A percentile compares a stretch with the other conserved stretches of the same genome.
Evolutionary conservation across 2,888 invertebrate genomes (phyloP).

Genomic region (Scaptomyza flava): DNA sequence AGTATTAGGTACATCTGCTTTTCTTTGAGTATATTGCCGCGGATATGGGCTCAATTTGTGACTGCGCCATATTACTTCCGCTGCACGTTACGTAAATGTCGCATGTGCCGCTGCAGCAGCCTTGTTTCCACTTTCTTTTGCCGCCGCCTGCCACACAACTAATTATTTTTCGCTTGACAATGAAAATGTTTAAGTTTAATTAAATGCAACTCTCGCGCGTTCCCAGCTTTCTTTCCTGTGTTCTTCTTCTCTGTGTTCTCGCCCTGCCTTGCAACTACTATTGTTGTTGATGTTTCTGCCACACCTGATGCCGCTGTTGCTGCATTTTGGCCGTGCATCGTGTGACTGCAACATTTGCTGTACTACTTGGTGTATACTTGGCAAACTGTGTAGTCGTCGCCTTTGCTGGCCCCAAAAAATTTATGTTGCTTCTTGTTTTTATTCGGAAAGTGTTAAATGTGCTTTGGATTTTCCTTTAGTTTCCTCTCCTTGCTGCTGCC

Average conservation of each 20-base stretch:
- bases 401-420: slow-evolving; percentile 47
- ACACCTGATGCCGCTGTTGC: slow-evolving; percentile 64
- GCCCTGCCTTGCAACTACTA: slow-evolving; percentile 2
- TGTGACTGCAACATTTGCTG: slow-evolving; percentile 51
- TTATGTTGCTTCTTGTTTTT: slow-evolving; percentile 73
- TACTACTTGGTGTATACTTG: slow-evolving; percentile 6
- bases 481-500: slow-evolving; percentile 22
- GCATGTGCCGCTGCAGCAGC: slow-evolving; percentile 60
- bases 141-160: slow-evolving; percentile 67
- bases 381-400: slow-evolving; percentile 24
- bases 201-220: slow-evolving; percentile 76
- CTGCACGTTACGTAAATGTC: slow-evolving; percentile 70
- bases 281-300: slow-evolving; percentile 40
- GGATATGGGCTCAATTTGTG: slow-evolving; percentile 53
- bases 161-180: slow-evolving; percentile 82
- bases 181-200: slow-evolving; percentile 82
- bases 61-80: slow-evolving; percentile 72
- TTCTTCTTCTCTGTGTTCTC: slow-evolving; percentile 1
- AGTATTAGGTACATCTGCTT: neutral
- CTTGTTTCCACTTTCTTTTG: slow-evolving; percentile 36
- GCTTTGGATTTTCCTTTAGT: slow-evolving; percentile 57
- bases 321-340: slow-evolving; percentile 37
- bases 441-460: slow-evolving; percentile 75
- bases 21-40: neutral
- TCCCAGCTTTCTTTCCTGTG: slow-evolving; percentile 52